Evolutionary conservation across 2,888 invertebrate species (phyloP), one percentile per base, ranked within the genome.

Genomic region (Germaria angustata): DNA sequence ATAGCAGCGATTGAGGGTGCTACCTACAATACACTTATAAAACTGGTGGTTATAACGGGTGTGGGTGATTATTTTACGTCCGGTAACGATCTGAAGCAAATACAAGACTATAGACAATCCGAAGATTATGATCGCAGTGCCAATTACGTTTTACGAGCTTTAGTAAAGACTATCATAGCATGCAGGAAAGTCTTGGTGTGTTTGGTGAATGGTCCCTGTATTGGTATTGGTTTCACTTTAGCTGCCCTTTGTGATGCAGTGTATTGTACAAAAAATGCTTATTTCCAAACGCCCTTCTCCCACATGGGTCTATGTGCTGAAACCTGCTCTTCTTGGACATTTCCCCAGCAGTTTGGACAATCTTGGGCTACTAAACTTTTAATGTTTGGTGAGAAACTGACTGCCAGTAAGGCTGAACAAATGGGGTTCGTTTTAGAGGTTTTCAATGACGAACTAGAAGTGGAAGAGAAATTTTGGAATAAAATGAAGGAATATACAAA

Each of bases 141-240:
- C 72, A 88, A 89, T 51, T 84, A 84, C 4, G 86, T 88, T 44
- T 76, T 92, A 84, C 94, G 93, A 84, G 91, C 93, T 9, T 95
- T 95, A 90, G 93, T 98, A 7, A 92, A 93, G 78, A 92, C 96
- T 0, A 95, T 97, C 86, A 96, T 98, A 84, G 93, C 94, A 85
- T 97, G 96, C 89, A 96, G 97, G 0, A 99, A 99, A 91, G 92
- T 98, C 41, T 88, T 99, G 69, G 93, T 99, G 84, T 96, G 95
- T 20, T 92, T 98, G 63, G 95, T 99, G 0, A 98, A 99, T 93
- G 99, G 99, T 7, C 97, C 97, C 61, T 97, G 98, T 22, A 93
- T 98, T 83, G 99, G 99, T 15, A 94, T 99, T 85, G 90, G 90
- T 11, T 87, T 90, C 11, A 98, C 98, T 0, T 94, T 95, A 8